Evolutionary conservation across 64 coral and sea anemone genomes (phyloP).

Genomic region (Exaiptasia diaphana): DNA sequence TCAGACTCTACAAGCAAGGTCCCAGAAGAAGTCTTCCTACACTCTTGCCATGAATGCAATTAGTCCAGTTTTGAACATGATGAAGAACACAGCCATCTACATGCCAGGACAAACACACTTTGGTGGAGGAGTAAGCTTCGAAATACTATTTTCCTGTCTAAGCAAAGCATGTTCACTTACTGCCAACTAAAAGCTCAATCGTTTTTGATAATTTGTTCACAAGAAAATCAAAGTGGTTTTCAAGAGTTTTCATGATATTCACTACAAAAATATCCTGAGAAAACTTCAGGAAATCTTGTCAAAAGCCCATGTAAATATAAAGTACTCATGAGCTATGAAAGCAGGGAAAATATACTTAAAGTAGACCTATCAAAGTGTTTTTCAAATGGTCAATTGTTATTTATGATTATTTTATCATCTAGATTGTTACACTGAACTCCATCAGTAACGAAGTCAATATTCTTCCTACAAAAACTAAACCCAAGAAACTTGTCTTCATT

Average conservation of each 20-base stretch:
- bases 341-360: too few species aligned
- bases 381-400: too few species aligned
- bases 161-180: not conserved
- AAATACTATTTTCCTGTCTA: not conserved
- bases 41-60: slow-evolving; percentile 85
- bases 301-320: too few species aligned
- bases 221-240: too few species aligned
- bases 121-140: slow-evolving; percentile 65
- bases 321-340: too few species aligned
- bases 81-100: slow-evolving; percentile 91
- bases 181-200: not conserved
- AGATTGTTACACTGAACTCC: slow-evolving; percentile 93
- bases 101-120: slow-evolving; percentile 97
- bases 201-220: not conserved
- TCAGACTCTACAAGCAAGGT: slow-evolving; percentile 81
- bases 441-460: slow-evolving; percentile 84
- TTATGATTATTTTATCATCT: not conserved
- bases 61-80: slow-evolving; percentile 72
- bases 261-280: too few species aligned
- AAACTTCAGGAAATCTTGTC: too few species aligned
- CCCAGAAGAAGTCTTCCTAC: slow-evolving; percentile 86
- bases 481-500: slow-evolving; percentile 94
- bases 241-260: too few species aligned
- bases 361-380: too few species aligned
- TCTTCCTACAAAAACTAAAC: slow-evolving; percentile 93